Evolutionary conservation across 2,113 vertebrate genomes (phyloP).

Genomic region (Morone chrysops): DNA sequence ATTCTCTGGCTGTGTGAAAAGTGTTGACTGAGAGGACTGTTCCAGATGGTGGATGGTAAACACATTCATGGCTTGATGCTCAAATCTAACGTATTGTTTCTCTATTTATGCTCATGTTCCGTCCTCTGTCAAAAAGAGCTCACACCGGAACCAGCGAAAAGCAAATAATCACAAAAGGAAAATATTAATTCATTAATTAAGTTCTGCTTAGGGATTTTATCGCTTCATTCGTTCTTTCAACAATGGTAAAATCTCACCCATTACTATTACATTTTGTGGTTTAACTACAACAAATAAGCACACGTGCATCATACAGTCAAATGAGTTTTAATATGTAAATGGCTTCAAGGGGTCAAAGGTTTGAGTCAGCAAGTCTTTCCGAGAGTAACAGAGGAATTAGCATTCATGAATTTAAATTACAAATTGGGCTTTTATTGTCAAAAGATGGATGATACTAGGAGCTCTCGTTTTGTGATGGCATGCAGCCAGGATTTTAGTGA

Average conservation of each 20-base stretch:
- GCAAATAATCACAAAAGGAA: not conserved
- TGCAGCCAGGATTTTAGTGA: slow-evolving; percentile 4
- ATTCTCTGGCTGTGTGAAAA: slow-evolving; percentile 23
- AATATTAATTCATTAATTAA: not conserved
- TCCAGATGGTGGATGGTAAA: slow-evolving; percentile 26
- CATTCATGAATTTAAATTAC: slow-evolving; percentile 49
- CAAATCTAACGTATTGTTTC: slow-evolving; percentile 8
- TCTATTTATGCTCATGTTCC: not conserved
- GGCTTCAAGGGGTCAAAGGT: slow-evolving; percentile 7
- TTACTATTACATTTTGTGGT: not conserved
- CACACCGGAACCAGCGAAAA: not conserved
- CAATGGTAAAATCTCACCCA: not conserved
- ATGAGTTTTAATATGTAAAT: slow-evolving; percentile 37
- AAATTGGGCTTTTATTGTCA: slow-evolving; percentile 47
- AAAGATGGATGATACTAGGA: slow-evolving; percentile 26
- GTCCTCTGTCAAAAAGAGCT: not conserved
- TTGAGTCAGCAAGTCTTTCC: slow-evolving; percentile 39
- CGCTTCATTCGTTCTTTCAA: not conserved
- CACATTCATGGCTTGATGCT: not conserved
- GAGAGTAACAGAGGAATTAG: slow-evolving; percentile 33
- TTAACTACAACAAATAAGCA: not conserved
- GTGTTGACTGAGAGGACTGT: not conserved
- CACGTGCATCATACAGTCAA: not conserved
- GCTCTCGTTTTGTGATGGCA: slow-evolving; percentile 31
- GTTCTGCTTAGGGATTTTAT: not conserved